Percentiles rank a stretch among this genome's conserved stretches.
Evolutionary conservation across 2,888 invertebrate genomes (phyloP).

Genomic region (Hofmannophila pseudospretella): DNA sequence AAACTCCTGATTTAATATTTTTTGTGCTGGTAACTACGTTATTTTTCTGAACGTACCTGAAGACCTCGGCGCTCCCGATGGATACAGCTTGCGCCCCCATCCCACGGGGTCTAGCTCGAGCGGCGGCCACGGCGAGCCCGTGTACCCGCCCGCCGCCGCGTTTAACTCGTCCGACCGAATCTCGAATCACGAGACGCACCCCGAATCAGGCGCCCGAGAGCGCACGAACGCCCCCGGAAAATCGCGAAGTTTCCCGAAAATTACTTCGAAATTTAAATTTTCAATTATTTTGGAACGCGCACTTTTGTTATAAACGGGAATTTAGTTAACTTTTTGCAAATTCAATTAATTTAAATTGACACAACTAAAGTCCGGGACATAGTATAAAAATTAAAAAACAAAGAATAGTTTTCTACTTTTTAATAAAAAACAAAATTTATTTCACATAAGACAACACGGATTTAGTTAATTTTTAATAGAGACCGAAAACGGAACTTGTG

Average conservation of each 20-base stretch:
- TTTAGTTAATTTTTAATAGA: not conserved
- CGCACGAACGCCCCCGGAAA: constrained; percentile 41
- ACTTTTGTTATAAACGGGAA: constrained; percentile 6
- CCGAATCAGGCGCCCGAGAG: constrained; percentile 54
- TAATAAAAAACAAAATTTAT: not conserved
- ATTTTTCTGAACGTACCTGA: constrained; percentile 61
- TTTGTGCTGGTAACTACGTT: too few species aligned
- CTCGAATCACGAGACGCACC: constrained; percentile 69
- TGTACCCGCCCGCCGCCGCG: constrained; percentile 85
- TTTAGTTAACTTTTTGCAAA: too few species aligned
- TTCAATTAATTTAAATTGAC: too few species aligned
- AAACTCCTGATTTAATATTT: too few species aligned
- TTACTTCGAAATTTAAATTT: constrained; percentile 22
- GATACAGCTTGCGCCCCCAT: constrained; percentile 90
- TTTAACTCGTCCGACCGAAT: constrained; percentile 88
- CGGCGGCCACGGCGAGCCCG: constrained; percentile 89
- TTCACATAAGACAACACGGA: not conserved
- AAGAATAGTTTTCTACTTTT: too few species aligned
- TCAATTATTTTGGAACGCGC: constrained; percentile 22
- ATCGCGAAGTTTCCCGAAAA: constrained; percentile 18
- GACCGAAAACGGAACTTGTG: not conserved
- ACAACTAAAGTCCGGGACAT: too few species aligned
- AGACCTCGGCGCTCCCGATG: constrained; percentile 82
- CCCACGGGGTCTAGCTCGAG: constrained; percentile 85
- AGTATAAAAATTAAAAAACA: too few species aligned